These are phyloP conservation scores for Erannis defoliaria DNA, from an alignment of 2,888 invertebrate species.

Conservation along the genomic window DNA sequence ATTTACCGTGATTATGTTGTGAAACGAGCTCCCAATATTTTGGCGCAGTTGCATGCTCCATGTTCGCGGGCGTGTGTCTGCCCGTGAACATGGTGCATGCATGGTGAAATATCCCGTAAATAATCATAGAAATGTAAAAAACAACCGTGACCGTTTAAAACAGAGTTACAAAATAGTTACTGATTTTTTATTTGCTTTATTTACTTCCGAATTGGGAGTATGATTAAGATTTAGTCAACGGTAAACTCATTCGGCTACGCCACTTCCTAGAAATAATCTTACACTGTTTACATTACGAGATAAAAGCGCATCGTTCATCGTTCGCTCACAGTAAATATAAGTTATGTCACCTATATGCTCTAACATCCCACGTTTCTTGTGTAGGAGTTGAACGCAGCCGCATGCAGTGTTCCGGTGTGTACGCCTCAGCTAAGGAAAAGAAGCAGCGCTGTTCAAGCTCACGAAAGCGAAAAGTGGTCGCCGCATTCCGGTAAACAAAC, in stretches of 20 bases:
- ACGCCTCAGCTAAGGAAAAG: slow-evolving; percentile 78
- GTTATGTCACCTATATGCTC: neutral
- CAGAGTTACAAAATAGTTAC: too few relatives aligned
- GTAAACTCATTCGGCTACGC: neutral
- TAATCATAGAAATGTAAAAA: too few relatives aligned
- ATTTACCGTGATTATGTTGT: too few relatives aligned
- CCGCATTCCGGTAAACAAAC: slow-evolving; percentile 70
- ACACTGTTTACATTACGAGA: slow-evolving; percentile 10
- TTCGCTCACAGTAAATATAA: neutral
- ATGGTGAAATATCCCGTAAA: too few relatives aligned
- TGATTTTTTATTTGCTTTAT: neutral
- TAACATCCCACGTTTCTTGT: neutral
- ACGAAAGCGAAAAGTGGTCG: slow-evolving; percentile 79
- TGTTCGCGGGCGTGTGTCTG: too few relatives aligned
- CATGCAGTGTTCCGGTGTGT: slow-evolving; percentile 68
- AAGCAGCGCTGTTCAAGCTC: slow-evolving; percentile 67
- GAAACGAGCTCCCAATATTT: too few relatives aligned
- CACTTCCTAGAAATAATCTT: neutral
- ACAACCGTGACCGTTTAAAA: too few relatives aligned
- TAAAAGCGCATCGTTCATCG: neutral
- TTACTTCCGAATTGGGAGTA: neutral
- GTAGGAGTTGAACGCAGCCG: slow-evolving; percentile 69
- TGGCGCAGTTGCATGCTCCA: too few relatives aligned
- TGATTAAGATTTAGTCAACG: neutral
- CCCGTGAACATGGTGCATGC: too few relatives aligned